phyloP scores from a whole-genome alignment of 1,140 invertebrate species.

The Drosophila lacteicornis region DNA sequence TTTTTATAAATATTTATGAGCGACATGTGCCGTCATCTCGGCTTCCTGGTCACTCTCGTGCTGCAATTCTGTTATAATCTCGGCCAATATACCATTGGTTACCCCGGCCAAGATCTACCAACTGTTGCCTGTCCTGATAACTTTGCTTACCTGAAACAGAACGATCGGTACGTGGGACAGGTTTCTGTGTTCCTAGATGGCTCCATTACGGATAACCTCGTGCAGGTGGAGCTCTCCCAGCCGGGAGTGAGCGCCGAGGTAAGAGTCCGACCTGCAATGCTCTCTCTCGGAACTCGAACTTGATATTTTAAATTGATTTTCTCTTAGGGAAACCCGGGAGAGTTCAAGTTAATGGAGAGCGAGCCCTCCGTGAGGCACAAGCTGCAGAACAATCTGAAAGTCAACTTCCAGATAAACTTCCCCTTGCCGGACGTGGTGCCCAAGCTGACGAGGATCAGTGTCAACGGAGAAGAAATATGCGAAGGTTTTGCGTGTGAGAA shows the following conservation, averaged over 20 bases:
- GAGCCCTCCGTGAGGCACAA: slow-evolving; percentile 37
- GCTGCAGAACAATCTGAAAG: slow-evolving; percentile 43
- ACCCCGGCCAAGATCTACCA: neutral
- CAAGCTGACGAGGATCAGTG: slow-evolving; percentile 56
- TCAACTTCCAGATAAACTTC: slow-evolving; percentile 71
- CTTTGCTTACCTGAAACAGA: neutral
- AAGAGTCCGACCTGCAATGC: neutral
- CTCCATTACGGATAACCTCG: neutral
- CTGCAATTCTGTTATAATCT: neutral
- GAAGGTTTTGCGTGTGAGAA: slow-evolving; percentile 49
- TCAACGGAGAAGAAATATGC: slow-evolving; percentile 59
- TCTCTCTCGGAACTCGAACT: neutral
- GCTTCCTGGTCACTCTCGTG: slow-evolving; percentile 5
- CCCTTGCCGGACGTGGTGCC: slow-evolving; percentile 62
- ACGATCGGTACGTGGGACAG: neutral
- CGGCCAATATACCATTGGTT: neutral
- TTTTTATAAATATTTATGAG: slow-evolving; percentile 14
- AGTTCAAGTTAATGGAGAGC: slow-evolving; percentile 45
- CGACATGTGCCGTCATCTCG: slow-evolving; percentile 1
- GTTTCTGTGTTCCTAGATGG: slow-evolving; percentile 5
- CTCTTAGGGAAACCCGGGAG: neutral
- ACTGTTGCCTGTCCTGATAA: neutral
- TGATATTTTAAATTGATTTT: neutral
- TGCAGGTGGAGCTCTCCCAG: slow-evolving; percentile 2
- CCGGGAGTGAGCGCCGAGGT: neutral